phyloP scores from a whole-genome alignment of 2,888 invertebrate genomes.

The Apoda limacodes region DNA sequence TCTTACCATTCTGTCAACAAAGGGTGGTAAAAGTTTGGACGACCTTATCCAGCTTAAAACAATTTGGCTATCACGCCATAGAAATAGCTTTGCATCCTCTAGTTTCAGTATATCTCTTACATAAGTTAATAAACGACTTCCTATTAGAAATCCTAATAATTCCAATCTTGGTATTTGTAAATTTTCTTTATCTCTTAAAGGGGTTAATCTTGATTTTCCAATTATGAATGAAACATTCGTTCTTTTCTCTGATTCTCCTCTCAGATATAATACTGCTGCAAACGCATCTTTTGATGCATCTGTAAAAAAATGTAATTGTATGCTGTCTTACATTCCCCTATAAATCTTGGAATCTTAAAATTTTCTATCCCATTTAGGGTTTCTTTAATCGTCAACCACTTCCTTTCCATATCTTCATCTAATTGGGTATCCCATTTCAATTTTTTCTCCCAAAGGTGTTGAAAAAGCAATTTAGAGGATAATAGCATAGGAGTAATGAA shows the following conservation, averaged over 20 bases:
- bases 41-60: conserved; percentile 7
- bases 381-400: neutral
- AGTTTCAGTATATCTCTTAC: conserved; percentile 4
- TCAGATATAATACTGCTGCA: conserved; percentile 8
- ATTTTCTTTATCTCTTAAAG: conserved; percentile 10
- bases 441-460: conserved; percentile 6
- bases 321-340: too few relatives aligned
- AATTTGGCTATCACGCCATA: conserved; percentile 11
- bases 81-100: conserved; percentile 2
- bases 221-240: conserved; percentile 15
- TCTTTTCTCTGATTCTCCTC: conserved; percentile 6
- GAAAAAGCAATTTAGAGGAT: conserved; percentile 3
- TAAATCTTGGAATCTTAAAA: too few relatives aligned
- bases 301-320: too few relatives aligned
- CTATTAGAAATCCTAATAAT: conserved; percentile 10
- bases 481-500: conserved; percentile 3
- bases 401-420: neutral
- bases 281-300: conserved; percentile 8
- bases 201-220: conserved; percentile 15
- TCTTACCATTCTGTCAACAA: too few relatives aligned
- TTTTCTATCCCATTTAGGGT: neutral
- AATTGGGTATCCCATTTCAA: conserved; percentile 2
- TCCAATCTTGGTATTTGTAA: conserved; percentile 7
- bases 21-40: too few relatives aligned
- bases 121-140: conserved; percentile 6